Evolutionary conservation across 2,113 vertebrate species (phyloP), one percentile per base, ranked within the genome.

Genomic region (Alligator mississippiensis): DNA sequence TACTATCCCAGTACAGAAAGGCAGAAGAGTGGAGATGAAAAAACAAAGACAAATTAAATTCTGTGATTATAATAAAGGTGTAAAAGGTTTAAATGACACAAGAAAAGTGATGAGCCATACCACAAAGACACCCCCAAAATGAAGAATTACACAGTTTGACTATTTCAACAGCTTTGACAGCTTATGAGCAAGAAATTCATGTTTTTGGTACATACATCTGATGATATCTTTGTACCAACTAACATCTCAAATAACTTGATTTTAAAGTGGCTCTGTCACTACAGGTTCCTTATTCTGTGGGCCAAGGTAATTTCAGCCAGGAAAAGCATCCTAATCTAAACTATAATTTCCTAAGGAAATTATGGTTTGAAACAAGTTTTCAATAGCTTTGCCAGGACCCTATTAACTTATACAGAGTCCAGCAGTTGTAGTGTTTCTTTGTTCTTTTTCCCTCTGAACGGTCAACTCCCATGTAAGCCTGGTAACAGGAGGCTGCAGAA

Each of bases 21-120:
- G 30, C 22, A 34, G 3, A 38, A 24, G 11, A 7, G 19, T 47
- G 64, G 85, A 87, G n/a, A 12, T 90, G 62, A 88, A 90, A 94
- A 78, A 91, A 94, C 11, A 22, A 91, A 85, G 81, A 60, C 60
- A 77, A 91, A 83, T 9, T 30, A 47, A 93, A 90, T 78, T 57
- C 78, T 28, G 91, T 81, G 30, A 38, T 86, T 81, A 93, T 79
- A 92, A 85, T 79, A 61, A 61, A 96, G 22, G 63, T 87, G 15
- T 66, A 91, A 91, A 92, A 82, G 28, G 85, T 83, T 81, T 63
- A 83, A 90, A 62, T 5, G 55, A 89, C 38, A 47, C 27, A 92
- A 94, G 89, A 47, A 87, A 89, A 95, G 57, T 34, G 59, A 76
- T 85, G 79, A 88, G 57, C 90, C 88, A 74, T 10, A 47, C 8